phyloP scores from a whole-genome alignment of 1,140 invertebrate species.

The Dendrolimus kikuchii region DNA sequence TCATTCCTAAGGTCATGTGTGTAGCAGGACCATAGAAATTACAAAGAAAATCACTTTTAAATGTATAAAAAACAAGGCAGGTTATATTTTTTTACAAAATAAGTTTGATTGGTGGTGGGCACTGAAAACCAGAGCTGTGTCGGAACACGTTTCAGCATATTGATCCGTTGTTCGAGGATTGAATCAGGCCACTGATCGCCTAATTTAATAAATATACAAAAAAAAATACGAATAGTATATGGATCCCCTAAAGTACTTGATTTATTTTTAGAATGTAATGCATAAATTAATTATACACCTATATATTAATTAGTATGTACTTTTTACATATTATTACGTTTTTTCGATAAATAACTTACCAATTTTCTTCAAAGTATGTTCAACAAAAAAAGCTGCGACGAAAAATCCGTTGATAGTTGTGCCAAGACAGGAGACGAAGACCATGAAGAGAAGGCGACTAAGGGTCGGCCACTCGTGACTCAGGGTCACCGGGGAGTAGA shows the following conservation, averaged over 20 bases:
- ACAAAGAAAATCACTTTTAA: no score
- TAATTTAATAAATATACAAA: background rate
- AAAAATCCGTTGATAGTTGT: constrained; percentile 42
- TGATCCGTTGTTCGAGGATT: background rate
- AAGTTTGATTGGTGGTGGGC: no score
- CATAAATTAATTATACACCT: no score
- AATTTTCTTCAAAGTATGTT: constrained; percentile 23
- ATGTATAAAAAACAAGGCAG: background rate
- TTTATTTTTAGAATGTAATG: background rate
- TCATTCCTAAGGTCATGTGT: no score
- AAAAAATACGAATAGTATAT: background rate
- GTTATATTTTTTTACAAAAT: background rate
- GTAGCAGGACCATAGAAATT: no score
- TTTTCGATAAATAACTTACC: constrained; percentile 26
- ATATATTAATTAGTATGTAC: no score
- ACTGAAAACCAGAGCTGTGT: no score
- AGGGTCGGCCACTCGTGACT: constrained; percentile 80
- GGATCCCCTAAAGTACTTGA: no score
- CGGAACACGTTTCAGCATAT: no score
- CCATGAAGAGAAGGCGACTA: constrained; percentile 77
- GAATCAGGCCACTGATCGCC: no score
- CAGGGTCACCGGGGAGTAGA: constrained; percentile 75
- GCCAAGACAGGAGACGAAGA: constrained; percentile 77
- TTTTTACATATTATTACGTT: no score
- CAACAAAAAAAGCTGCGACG: constrained; percentile 36